Evolutionary conservation across 2,888 invertebrate genomes (phyloP), one percentile per base, ranked within the genome.

Genomic region (Ichneumon xanthorius): DNA sequence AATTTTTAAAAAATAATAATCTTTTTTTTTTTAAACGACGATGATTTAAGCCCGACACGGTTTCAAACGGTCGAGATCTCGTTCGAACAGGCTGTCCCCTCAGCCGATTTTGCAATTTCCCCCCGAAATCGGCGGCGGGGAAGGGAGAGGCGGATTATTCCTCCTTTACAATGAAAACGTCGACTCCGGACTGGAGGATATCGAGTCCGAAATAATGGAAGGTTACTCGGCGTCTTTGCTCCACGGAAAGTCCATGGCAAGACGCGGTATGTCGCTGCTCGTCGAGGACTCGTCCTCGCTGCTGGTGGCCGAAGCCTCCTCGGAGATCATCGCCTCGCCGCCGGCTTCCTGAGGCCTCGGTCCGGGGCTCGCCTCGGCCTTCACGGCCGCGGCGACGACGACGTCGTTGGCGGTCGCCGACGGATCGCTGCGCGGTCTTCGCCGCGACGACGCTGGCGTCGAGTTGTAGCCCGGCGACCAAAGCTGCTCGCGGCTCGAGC

Each of bases 261-360:
- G 88, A 55, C 92, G 90, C 33, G 93, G 92, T 73, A 94, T 92
- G 87, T 93, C 93, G 87, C 92, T 92, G 84, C 93, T 92, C 26
- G 91, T 92, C 26, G 93, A 93, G 22, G 93, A 93, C 68, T 93
- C 93, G 77, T 94, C 94, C 85, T 93, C 93, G 88, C 93, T 93
- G 78, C 93, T 93, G 0, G 93, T 92, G 2, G 93, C 92, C 4
- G 93, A 94, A 0, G 94, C 90, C 81, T 94, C 93, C 75, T 94
- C 96, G n/a, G 96, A 96, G 48, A 96, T 96, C 94, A 96, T 96
- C 65, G 96, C 96, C 91, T 96, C 96, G 6, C 96, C 96, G 58
- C 96, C 96, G 85, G 96, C 95, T 90, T 96, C 96, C 92, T 96
- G 96, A 19, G 96, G 96, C 89, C 95, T 95, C 19, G 95, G 95